Conservation (phyloP, 2,888 invertebrate genomes). For the Macrostomum cliftonense region DNA sequence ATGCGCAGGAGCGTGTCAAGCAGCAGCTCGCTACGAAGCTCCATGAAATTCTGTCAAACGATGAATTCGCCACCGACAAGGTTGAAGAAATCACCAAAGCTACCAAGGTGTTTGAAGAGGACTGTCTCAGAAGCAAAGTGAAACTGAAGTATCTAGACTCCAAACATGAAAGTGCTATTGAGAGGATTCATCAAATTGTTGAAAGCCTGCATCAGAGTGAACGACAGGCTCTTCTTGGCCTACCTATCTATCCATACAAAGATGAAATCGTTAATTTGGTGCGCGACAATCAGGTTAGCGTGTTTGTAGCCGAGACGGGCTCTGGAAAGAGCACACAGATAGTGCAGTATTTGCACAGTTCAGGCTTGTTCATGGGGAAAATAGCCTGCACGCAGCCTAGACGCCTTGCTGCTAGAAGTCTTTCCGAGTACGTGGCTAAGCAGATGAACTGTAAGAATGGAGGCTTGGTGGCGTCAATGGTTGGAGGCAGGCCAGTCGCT, state of each 20-base stretch:
- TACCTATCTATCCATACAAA: constrained; percentile 26
- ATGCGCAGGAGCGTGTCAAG: no score
- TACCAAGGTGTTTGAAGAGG: no score
- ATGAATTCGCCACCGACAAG: no score
- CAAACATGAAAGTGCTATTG: no score
- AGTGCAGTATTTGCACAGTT: constrained; percentile 28
- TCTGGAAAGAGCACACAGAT: constrained; percentile 38
- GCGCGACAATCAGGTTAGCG: constrained; percentile 20
- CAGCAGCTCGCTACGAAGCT: no score
- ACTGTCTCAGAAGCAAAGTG: no score
- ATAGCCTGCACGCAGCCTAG: constrained; percentile 36
- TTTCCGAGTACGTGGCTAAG: constrained; percentile 29
- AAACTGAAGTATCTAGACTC: no score
- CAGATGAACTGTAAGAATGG: constrained; percentile 26
- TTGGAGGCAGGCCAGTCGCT: constrained; percentile 24
- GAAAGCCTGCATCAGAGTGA: no score
- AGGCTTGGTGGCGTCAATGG: constrained; percentile 14
- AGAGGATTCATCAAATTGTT: no score
- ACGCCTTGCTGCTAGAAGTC: constrained; percentile 32
- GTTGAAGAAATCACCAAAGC: no score
- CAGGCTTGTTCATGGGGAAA: constrained; percentile 18
- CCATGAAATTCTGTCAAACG: no score
- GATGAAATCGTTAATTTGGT: constrained; percentile 20
- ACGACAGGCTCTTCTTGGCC: background rate
- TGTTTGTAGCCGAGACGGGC: constrained; percentile 35